phyloP scores from a whole-genome alignment of 1,140 invertebrate genomes.

The Diabrotica virgifera region DNA sequence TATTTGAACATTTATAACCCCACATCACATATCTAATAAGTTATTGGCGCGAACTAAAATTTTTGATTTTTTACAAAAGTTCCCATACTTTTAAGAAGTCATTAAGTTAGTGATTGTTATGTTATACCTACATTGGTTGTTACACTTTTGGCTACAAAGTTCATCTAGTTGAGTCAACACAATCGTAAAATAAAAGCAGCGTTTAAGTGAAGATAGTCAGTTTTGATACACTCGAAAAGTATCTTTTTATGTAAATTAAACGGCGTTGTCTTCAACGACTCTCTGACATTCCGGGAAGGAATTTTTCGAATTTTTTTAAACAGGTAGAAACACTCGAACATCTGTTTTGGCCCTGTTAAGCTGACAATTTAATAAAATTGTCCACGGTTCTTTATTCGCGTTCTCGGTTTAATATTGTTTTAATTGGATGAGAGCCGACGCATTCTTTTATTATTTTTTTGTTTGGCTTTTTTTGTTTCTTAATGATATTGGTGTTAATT shows the following conservation, averaged over 20 bases:
- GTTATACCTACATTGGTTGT: too few relatives aligned
- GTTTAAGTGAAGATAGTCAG: slow-evolving; percentile 3
- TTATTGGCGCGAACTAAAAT: too few relatives aligned
- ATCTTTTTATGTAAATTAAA: slow-evolving; percentile 14
- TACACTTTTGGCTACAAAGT: too few relatives aligned
- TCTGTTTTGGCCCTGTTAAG: slow-evolving; percentile 27
- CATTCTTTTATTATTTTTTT: slow-evolving; percentile 8
- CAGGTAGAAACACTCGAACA: slow-evolving; percentile 29
- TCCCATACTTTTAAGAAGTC: too few relatives aligned
- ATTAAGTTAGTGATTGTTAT: too few relatives aligned
- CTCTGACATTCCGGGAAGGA: slow-evolving; percentile 31
- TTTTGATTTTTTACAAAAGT: too few relatives aligned
- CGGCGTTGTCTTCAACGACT: slow-evolving; percentile 21
- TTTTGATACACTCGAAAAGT: slow-evolving; percentile 9
- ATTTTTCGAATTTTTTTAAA: slow-evolving; percentile 33
- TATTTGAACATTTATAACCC: too few relatives aligned
- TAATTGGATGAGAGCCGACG: slow-evolving; percentile 19
- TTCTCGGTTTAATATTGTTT: slow-evolving; percentile 22
- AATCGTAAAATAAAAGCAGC: background rate
- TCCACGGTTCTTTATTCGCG: slow-evolving; percentile 23
- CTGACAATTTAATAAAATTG: slow-evolving; percentile 37
- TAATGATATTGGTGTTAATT: slow-evolving; percentile 1
- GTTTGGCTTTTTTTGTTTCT: background rate
- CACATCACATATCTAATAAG: too few relatives aligned
- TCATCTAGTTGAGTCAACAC: too few relatives aligned